Evolutionary conservation across 2,888 invertebrate species (phyloP).

Genomic region (Dorcus hopei): DNA sequence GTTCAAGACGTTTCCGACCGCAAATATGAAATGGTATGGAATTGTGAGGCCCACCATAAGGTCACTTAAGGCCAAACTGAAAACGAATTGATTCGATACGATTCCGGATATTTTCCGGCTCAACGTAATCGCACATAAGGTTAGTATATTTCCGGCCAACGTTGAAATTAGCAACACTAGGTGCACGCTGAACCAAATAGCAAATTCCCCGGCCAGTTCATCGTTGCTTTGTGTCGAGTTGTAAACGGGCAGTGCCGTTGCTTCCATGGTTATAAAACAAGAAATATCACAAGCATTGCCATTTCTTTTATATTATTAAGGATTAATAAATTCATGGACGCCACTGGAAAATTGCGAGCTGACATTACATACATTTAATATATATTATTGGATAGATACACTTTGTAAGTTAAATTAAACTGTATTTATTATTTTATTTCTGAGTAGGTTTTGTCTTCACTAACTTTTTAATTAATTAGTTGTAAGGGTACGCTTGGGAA

Average conservation of each 20-base stretch:
- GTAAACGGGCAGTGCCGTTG: neutral
- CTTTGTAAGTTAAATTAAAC: no score
- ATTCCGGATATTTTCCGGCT: conserved; percentile 67
- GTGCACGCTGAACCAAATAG: conserved; percentile 63
- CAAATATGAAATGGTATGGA: conserved; percentile 75
- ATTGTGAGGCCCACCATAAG: conserved; percentile 72
- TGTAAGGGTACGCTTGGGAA: no score
- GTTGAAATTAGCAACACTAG: conserved; percentile 64
- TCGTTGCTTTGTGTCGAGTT: neutral
- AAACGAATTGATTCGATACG: conserved; percentile 74
- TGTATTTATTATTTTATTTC: no score
- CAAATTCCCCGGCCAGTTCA: neutral
- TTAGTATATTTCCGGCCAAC: conserved; percentile 70
- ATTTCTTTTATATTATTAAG: neutral
- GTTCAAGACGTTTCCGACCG: conserved; percentile 54
- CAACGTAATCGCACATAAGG: conserved; percentile 69
- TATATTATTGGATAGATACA: no score
- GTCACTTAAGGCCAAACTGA: conserved; percentile 76
- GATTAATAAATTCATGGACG: neutral
- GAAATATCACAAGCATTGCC: neutral
- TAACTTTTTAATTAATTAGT: no score
- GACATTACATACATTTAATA: neutral
- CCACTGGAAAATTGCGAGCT: neutral
- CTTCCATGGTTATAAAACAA: neutral
- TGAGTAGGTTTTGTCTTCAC: no score